Evolutionary conservation across 1,140 invertebrate species (phyloP), one percentile per base, ranked within the genome.

Genomic region (Trachymyrmex cornetzi): DNA sequence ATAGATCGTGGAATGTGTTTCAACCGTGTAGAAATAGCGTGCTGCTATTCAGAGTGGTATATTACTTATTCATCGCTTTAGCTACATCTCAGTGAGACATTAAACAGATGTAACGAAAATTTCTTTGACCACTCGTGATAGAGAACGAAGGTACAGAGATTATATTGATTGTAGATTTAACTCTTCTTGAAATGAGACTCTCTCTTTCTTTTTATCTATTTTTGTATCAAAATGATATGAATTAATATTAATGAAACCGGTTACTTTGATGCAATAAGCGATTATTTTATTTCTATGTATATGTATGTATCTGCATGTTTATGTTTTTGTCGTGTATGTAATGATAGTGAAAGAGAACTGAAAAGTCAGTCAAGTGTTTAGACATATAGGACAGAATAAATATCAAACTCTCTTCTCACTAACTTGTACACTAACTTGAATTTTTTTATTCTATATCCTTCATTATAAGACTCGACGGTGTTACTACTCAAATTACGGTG

Each of bases 41-140:
- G 57, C 48, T 6, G 59, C 34, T 75, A 77, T 77, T 77, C 64
- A 57, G 38, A 57, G 16, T 27, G 16, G 48, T 57, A 24, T 55
- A 57, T 71, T 81, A 71, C 22, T 81, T 71, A 81, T 81, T 71
- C 63, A 69, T 81, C 48, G n/a, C 2, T 69, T 81, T 38, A 38
- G n/a, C n/a, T 69, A 55, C 64, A 22, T 69, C 9, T 69, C 30
- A 16, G 14, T 71, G 38, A 44, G 9, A 44, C 11, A 44, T 44
- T 44, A 57, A 69, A 69, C 63, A 81, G 50, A 55, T 71, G 38
- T 24, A 53, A 67, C 48, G 44, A 16, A 57, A 80, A 80, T 69
- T 55, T 69, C 77, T 69, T 80, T 69, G 77, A 80, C 30, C 38
- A 22, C 4, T 50, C 61, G 44, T 3, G 14, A 67, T 34, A 7